Base-by-base conservation (phyloP, 2,113 vertebrate species). In the Hymenochirus boettgeri region DNA sequence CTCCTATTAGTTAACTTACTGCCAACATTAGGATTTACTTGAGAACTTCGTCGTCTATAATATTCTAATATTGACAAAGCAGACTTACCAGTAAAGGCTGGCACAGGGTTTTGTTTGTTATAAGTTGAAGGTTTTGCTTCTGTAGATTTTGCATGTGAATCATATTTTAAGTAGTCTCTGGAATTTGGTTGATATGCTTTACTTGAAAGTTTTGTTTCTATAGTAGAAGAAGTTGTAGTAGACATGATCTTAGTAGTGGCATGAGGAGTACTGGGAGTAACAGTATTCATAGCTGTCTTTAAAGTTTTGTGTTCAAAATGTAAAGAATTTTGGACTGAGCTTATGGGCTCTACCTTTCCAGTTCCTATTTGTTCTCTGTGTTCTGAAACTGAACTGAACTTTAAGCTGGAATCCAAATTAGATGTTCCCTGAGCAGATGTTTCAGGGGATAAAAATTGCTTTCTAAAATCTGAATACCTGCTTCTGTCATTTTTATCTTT, bases 1-100 rank as follows among this genome's bases (percentile, higher is more conserved):
- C 76, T 77, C 22, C 51, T 6, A 0, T 54, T 21, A 35, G 26
- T 31, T 10, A 71, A 65, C 69, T 73, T 81, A 42, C 10, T 21
- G 5, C 3, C 71, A 53, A 29, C 63, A 62, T 72, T 70, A 52
- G 63, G 2, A 39, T 73, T 64, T 0, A 76, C 47, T 48, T 75
- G 78, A 71, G 77, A 19, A 51, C 66, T 75, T 60, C 73, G 79
- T 39, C 79, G 78, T 7, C 71, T 77, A 7, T 71, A 72, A 51
- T 79, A 75, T 18, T 51, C 2, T 25, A 69, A 42, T 45, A 65
- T 45, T 4, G 31, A 31, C 72, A 76, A 71, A 70, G 72, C 72
- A 5, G 75, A 74, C 58, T 80, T 75, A 58, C 74, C 77, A 59
- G 86, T 72, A 65, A 70, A 75, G 0, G 81, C 70, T 10, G 74